These are phyloP conservation scores for Rhineura floridana DNA, from an alignment of 2,113 vertebrate species.

Conservation along the genomic window DNA sequence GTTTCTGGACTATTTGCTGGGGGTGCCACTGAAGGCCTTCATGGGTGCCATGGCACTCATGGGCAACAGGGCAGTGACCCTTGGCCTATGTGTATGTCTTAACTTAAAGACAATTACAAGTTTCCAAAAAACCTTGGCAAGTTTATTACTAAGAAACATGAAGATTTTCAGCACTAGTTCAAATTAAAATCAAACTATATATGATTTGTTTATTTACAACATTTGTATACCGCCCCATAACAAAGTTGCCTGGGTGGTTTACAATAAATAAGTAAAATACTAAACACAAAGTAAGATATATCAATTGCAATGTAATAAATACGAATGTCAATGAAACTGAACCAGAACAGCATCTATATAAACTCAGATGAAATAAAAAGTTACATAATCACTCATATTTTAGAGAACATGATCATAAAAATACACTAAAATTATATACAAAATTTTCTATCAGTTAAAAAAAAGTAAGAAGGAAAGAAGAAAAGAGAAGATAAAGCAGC, in stretches of 20 bases:
- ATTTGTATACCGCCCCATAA: neutral
- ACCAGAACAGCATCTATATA: neutral
- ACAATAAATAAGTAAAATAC: neutral
- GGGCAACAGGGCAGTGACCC: no score
- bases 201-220: neutral
- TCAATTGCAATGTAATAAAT: neutral
- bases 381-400: neutral
- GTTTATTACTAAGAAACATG: no score
- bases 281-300: neutral
- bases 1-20: no score
- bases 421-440: neutral
- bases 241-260: neutral
- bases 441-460: neutral
- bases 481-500: neutral
- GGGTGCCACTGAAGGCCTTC: no score
- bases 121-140: neutral
- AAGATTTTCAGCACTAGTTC: neutral
- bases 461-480: neutral
- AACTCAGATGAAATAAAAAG: neutral
- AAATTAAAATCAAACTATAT: neutral
- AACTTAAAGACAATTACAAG: neutral
- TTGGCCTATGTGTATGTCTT: no score
- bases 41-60: no score
- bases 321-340: neutral
- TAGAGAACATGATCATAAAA: neutral